Conservation (phyloP, 92 coral and sea anemone species). For the Zoanthus gigantus region DNA sequence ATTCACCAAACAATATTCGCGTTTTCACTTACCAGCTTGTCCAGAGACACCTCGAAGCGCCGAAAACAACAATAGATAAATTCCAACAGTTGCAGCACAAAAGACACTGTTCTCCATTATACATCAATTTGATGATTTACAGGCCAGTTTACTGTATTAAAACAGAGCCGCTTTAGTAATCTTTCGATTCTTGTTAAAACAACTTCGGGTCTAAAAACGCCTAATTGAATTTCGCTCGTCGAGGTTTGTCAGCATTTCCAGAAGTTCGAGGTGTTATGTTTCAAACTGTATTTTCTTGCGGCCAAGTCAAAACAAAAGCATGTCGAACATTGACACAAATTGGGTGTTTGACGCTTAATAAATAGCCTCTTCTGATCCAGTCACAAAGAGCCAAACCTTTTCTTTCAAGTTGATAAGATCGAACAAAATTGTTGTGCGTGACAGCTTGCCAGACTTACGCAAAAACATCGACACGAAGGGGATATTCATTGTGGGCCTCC, state of each 20-base stretch:
- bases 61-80: constrained; percentile 8
- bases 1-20: not conserved
- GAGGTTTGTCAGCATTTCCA: not conserved
- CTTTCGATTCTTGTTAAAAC: not conserved
- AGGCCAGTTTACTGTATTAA: not conserved
- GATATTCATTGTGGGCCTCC: too few species aligned
- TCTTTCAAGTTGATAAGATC: not conserved
- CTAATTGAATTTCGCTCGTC: not conserved
- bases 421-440: too few species aligned
- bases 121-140: not conserved
- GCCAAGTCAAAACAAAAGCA: constrained; percentile 30
- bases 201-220: not conserved
- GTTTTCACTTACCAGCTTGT: constrained; percentile 13
- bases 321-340: constrained; percentile 37
- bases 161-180: not conserved
- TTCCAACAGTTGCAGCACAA: not conserved
- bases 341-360: constrained; percentile 30
- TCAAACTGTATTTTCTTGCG: constrained; percentile 1
- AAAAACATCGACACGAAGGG: too few species aligned
- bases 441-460: too few species aligned
- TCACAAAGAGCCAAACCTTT: constrained; percentile 18
- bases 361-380: constrained; percentile 10
- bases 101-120: not conserved
- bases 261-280: constrained; percentile 38
- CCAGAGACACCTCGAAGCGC: not conserved